phyloP scores from a whole-genome alignment of 2,797 vertebrate genomes.

The Gallinago nigripennis region DNA sequence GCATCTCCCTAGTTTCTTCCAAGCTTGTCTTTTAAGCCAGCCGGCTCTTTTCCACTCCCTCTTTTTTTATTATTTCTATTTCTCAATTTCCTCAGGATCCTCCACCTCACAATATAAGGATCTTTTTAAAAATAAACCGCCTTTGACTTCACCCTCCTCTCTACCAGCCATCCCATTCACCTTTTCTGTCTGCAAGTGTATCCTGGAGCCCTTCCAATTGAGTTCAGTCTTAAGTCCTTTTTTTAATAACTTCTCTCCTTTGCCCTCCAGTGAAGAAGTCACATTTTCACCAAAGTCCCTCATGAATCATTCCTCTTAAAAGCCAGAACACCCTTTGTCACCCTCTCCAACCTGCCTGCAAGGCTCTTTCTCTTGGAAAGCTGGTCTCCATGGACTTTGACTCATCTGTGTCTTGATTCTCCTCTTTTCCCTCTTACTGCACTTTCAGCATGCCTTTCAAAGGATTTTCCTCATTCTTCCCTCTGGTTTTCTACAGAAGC shows the following conservation, averaged over 20 bases:
- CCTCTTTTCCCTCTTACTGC: neutral
- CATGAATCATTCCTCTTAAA: neutral
- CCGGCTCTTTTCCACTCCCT: neutral
- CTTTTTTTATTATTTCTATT: neutral
- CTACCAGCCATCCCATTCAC: neutral
- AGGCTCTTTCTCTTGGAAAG: neutral
- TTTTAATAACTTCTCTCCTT: neutral
- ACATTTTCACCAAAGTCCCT: neutral
- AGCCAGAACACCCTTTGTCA: neutral
- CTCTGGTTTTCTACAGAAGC: conserved; percentile 8
- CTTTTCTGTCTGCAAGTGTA: neutral
- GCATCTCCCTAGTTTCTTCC: neutral
- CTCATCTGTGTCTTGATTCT: neutral
- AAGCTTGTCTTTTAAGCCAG: neutral
- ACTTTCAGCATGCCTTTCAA: neutral
- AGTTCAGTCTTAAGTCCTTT: neutral
- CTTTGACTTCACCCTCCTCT: neutral
- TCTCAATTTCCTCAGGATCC: neutral
- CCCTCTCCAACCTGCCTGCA: neutral
- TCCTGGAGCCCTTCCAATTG: neutral
- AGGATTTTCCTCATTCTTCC: conserved; percentile 13
- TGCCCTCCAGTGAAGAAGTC: neutral
- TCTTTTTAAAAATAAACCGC: neutral
- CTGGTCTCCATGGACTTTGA: neutral
- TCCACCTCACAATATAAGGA: neutral